Conservation (phyloP, 2,797 vertebrate species). For the Champsocephalus gunnari region DNA sequence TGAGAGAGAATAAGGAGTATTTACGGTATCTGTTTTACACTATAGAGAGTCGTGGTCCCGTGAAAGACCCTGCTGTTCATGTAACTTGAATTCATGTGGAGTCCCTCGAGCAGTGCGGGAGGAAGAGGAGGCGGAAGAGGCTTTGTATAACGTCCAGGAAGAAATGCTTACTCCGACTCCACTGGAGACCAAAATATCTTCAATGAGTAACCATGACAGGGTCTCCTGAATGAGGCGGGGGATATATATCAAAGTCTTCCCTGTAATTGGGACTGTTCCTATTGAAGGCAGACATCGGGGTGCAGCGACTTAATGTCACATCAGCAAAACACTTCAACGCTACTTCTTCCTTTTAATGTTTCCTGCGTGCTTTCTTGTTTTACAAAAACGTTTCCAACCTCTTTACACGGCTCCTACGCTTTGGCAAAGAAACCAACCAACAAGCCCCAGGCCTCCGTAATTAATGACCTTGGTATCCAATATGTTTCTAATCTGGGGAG, state of each 20-base stretch:
- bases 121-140: conserved; percentile 10
- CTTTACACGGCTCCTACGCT: conserved; percentile 16
- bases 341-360: conserved; percentile 5
- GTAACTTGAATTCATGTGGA: conserved; percentile 47
- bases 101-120: conserved; percentile 31
- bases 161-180: conserved; percentile 53
- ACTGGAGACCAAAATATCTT: conserved; percentile 49
- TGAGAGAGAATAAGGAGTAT: conserved; percentile 4
- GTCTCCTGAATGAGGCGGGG: conserved; percentile 33
- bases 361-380: conserved; percentile 17
- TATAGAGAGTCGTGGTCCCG: conserved; percentile 26
- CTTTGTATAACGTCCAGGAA: neutral
- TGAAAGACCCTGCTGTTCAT: conserved; percentile 46
- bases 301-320: conserved; percentile 33
- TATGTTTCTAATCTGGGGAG: conserved; percentile 75
- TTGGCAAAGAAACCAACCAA: conserved; percentile 8
- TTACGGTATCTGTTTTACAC: conserved; percentile 36
- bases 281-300: conserved; percentile 22
- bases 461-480: conserved; percentile 70
- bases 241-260: conserved; percentile 51
- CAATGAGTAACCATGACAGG: conserved; percentile 26
- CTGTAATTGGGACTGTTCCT: conserved; percentile 49
- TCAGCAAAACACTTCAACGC: conserved; percentile 44
- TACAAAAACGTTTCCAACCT: conserved; percentile 14
- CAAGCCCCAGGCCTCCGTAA: conserved; percentile 48